Conservation (phyloP, 2,113 vertebrate species). For the Phylloscopus whistleri region DNA sequence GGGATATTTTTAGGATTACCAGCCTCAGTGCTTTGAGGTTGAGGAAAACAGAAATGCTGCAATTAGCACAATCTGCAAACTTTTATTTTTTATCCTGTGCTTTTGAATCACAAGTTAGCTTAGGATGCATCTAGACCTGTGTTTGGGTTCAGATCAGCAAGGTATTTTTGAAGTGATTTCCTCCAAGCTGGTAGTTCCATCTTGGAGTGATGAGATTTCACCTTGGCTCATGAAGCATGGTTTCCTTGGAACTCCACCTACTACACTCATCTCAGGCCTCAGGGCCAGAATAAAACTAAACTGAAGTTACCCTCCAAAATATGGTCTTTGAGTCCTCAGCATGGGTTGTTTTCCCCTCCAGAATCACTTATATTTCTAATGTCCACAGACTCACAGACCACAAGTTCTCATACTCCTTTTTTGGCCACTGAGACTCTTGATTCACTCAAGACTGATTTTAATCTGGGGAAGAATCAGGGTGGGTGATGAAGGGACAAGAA, state of each 20-base stretch:
- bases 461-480: neutral
- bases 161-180: neutral
- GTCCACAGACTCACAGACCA: neutral
- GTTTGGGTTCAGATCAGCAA: neutral
- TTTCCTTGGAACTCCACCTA: neutral
- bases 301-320: neutral
- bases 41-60: neutral
- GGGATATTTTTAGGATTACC: neutral
- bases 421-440: neutral
- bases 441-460: neutral
- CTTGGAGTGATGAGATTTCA: neutral
- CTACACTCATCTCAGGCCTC: neutral
- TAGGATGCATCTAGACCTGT: neutral
- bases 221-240: neutral
- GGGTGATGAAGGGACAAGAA: neutral
- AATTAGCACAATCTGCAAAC: neutral
- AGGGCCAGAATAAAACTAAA: neutral
- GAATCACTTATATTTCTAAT: neutral
- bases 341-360: neutral
- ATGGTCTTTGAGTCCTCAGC: neutral
- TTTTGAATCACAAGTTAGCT: neutral
- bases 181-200: neutral
- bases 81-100: neutral
- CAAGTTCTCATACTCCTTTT: neutral
- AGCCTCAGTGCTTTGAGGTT: neutral